Conservation (phyloP, 2,888 invertebrate genomes). For the Andrena praecox region DNA sequence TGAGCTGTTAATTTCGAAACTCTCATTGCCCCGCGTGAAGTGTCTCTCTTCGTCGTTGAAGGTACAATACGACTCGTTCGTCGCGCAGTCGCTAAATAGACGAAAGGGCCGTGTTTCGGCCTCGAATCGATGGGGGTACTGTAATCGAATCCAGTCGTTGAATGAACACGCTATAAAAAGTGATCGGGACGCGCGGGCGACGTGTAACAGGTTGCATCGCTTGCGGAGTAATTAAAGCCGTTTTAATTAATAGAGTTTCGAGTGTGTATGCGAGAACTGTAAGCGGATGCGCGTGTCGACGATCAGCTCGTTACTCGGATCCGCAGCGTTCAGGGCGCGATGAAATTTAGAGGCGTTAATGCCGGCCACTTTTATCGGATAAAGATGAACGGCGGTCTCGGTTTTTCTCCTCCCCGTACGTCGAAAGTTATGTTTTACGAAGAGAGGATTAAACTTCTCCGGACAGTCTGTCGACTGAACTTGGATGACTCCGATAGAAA, state of each 20-base stretch:
- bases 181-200: slow-evolving; percentile 1
- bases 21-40: slow-evolving; percentile 50
- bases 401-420: background rate
- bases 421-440: slow-evolving; percentile 20
- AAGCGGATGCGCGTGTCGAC: slow-evolving; percentile 23
- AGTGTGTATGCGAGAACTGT: slow-evolving; percentile 14
- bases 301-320: slow-evolving; percentile 34
- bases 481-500: slow-evolving; percentile 26
- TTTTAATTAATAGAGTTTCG: slow-evolving; percentile 48
- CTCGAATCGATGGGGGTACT: background rate
- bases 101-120: background rate
- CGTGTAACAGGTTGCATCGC: slow-evolving; percentile 51
- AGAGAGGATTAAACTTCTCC: slow-evolving; percentile 23
- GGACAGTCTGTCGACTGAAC: slow-evolving; percentile 17
- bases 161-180: slow-evolving; percentile 29
- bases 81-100: background rate
- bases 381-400: background rate
- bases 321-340: slow-evolving; percentile 17
- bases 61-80: background rate
- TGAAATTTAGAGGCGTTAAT: slow-evolving; percentile 24
- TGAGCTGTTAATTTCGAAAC: slow-evolving; percentile 46
- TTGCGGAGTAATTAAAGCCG: slow-evolving; percentile 44
- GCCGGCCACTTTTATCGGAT: background rate
- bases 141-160: slow-evolving; percentile 10
- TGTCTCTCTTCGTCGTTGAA: slow-evolving; percentile 20